Percentiles rank a stretch among this genome's conserved stretches.
These are phyloP conservation scores for Cenopis cana DNA, from an alignment of 2,888 invertebrate genomes.

Conservation along the genomic window DNA sequence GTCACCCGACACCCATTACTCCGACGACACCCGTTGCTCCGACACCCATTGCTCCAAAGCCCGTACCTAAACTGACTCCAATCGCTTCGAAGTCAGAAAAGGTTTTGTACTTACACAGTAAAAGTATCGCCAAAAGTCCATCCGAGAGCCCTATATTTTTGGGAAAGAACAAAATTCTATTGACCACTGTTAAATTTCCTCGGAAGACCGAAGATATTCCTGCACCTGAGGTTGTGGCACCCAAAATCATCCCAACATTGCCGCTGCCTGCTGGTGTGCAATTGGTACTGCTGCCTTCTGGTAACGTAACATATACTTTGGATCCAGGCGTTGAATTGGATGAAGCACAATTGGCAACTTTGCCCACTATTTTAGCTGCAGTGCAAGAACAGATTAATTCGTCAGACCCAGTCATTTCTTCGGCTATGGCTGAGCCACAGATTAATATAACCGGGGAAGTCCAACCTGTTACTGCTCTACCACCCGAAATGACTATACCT, in stretches of 20 bases:
- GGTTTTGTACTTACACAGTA: slow-evolving; percentile 55
- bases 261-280: slow-evolving; percentile 34
- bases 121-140: slow-evolving; percentile 26
- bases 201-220: slow-evolving; percentile 4
- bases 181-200: slow-evolving; percentile 65
- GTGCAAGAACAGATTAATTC: slow-evolving; percentile 56
- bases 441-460: not conserved
- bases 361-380: slow-evolving; percentile 56
- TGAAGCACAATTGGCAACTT: slow-evolving; percentile 47
- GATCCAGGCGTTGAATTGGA: slow-evolving; percentile 52
- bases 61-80: not conserved
- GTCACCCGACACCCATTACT: slow-evolving; percentile 15
- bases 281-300: slow-evolving; percentile 26
- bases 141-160: slow-evolving; percentile 52
- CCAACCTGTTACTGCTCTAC: not conserved
- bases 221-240: slow-evolving; percentile 5
- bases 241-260: slow-evolving; percentile 34
- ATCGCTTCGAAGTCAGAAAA: slow-evolving; percentile 48
- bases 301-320: slow-evolving; percentile 50
- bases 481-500: not conserved
- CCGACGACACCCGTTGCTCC: slow-evolving; percentile 10
- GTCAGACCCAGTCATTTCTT: slow-evolving; percentile 49
- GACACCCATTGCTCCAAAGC: slow-evolving; percentile 15
- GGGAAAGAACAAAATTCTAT: slow-evolving; percentile 70
- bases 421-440: slow-evolving; percentile 5